Conservation (phyloP, 2,888 invertebrate genomes). For the Lochmaea crataegi region DNA sequence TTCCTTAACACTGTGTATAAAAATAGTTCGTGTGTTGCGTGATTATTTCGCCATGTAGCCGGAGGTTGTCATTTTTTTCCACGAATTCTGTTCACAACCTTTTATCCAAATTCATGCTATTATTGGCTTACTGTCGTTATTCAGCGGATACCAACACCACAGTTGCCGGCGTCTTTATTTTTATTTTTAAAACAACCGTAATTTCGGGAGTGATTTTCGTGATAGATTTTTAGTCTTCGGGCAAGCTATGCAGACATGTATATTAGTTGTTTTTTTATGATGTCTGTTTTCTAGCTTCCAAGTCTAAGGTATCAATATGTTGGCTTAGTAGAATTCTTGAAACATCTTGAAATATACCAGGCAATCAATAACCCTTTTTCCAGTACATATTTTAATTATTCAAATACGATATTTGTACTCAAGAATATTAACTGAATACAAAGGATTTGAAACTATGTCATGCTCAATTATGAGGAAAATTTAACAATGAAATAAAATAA, state of each 20-base stretch:
- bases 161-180: slow-evolving; percentile 7
- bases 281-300: slow-evolving; percentile 9
- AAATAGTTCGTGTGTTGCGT: slow-evolving; percentile 52
- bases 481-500: too few species aligned
- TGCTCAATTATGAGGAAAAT: too few species aligned
- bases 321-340: background rate
- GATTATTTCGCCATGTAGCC: slow-evolving; percentile 58
- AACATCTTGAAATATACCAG: background rate
- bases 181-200: slow-evolving; percentile 18
- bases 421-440: too few species aligned
- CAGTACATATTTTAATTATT: too few species aligned
- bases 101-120: slow-evolving; percentile 45
- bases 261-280: background rate
- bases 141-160: slow-evolving; percentile 23
- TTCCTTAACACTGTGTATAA: slow-evolving; percentile 28
- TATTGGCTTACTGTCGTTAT: slow-evolving; percentile 44
- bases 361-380: too few species aligned
- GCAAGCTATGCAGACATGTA: slow-evolving; percentile 21
- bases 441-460: too few species aligned
- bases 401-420: too few species aligned
- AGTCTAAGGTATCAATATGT: background rate
- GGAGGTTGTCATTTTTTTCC: slow-evolving; percentile 59
- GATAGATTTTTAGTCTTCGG: slow-evolving; percentile 20
- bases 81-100: slow-evolving; percentile 46
- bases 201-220: slow-evolving; percentile 23